These are phyloP conservation scores for Microhierax caerulescens DNA, from an alignment of 2,797 vertebrate species.

Conservation along the genomic window DNA sequence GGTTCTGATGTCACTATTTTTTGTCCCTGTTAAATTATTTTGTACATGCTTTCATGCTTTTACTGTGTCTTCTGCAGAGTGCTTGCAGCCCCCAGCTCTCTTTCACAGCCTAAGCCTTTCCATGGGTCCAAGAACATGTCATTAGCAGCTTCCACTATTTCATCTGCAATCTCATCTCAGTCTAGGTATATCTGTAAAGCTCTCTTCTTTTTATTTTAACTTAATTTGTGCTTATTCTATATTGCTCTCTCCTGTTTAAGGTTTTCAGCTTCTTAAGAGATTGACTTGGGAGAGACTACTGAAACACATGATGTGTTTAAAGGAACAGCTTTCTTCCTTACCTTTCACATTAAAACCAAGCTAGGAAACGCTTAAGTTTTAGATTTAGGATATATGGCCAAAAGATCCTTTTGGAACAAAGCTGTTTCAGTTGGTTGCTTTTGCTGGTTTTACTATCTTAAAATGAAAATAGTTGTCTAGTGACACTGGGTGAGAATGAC, in stretches of 20 bases:
- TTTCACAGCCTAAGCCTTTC: slow-evolving; percentile 61
- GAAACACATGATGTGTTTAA: not conserved
- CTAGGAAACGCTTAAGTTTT: not conserved
- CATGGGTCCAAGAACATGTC: slow-evolving; percentile 74
- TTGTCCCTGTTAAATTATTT: slow-evolving; percentile 4
- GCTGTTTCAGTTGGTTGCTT: not conserved
- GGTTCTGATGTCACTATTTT: not conserved
- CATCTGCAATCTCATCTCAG: slow-evolving; percentile 77
- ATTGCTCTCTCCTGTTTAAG: not conserved
- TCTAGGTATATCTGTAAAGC: slow-evolving; percentile 74
- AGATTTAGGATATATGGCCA: not conserved
- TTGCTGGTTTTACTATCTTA: not conserved
- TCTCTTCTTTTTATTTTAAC: slow-evolving; percentile 5
- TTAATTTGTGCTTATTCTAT: not conserved
- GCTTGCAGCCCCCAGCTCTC: slow-evolving; percentile 57
- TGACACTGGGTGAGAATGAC: not conserved
- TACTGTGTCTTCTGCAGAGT: slow-evolving; percentile 76
- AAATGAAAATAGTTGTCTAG: not conserved
- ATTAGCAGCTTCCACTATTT: slow-evolving; percentile 76
- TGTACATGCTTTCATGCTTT: slow-evolving; percentile 49
- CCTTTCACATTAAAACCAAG: not conserved
- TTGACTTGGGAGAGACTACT: not conserved
- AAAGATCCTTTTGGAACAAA: not conserved
- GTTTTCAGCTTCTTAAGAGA: not conserved
- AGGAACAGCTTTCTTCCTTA: not conserved